These are phyloP conservation scores for Sebastes iracundus DNA, from an alignment of 2,797 vertebrate genomes.

Conservation along the genomic window DNA sequence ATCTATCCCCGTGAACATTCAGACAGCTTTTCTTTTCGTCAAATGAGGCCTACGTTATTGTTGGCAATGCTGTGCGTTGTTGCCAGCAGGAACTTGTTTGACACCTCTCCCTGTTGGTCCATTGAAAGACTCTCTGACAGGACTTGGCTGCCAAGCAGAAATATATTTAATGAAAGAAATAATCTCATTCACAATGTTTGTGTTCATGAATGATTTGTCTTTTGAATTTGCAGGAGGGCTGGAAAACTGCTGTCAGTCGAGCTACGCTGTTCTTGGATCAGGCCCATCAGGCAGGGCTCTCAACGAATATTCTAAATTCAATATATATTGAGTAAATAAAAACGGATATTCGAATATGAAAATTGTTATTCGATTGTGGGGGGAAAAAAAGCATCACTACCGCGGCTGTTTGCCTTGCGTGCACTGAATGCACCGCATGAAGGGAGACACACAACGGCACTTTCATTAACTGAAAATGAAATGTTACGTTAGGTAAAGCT, in stretches of 20 bases:
- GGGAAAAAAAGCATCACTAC: too few species aligned
- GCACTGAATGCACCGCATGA: too few species aligned
- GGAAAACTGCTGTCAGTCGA: background rate
- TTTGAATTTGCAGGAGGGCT: background rate
- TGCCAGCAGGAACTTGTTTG: slow-evolving; percentile 1
- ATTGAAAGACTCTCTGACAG: background rate
- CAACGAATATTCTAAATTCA: too few species aligned
- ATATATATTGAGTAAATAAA: too few species aligned
- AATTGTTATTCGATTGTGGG: too few species aligned
- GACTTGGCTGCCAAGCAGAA: background rate
- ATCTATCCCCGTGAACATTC: background rate
- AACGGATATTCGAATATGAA: too few species aligned
- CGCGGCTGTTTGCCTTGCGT: too few species aligned
- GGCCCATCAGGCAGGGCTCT: background rate
- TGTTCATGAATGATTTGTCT: background rate
- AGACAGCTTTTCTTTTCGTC: background rate
- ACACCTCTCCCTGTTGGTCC: background rate
- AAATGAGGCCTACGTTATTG: background rate
- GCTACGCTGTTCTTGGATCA: background rate
- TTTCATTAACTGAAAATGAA: too few species aligned
- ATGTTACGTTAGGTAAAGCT: too few species aligned
- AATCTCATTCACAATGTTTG: background rate
- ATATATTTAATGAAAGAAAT: background rate
- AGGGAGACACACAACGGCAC: too few species aligned
- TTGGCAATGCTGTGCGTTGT: background rate